Evolutionary conservation across 2,888 invertebrate genomes (phyloP), one percentile per base, ranked within the genome.

Genomic region (Antheraea yamamai): DNA sequence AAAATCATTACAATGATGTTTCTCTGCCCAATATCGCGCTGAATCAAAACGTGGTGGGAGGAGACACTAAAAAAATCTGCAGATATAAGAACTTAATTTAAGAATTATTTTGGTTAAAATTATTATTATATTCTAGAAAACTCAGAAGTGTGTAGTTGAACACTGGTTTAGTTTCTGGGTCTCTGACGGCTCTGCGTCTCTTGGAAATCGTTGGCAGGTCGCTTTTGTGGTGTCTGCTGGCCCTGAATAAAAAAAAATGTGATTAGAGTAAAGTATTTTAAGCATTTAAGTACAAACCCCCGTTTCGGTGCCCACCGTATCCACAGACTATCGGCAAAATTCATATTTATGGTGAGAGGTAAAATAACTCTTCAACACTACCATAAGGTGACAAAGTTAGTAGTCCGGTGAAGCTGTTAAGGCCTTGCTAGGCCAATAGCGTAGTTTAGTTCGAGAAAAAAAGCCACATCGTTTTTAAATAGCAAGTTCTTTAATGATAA

Each of bases 81-180:
- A 77, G 78, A 70, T 72, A 51, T 61, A 39, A 75, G 68, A 39
- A 72, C 74, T 72, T 64, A 73, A 55, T 73, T 39, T 39, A 72
- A 75, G 68, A 70, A 79, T 77, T 75, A 75, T 79, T 81, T 81
- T 79, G 77, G 79, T 80, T 76, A 78, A 77, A 72, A 79, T 79
- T 61, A 75, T n/a, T 72, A 47, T 30, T 72, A 47, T 58, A 20
- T n/a, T 71, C 70, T 72, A 80, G 80, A 79, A 79, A 30, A 76
- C 81, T 78, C 78, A 78, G 82, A 81, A 73, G 73, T 10, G 75
- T 77, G 73, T 20, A 66, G 7, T 73, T 8, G 7, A n/a, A 70
- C 12, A 70, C 12, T n/a, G 73, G 55, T 74, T 88, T 88, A 93
- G 86, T 92, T 93, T 82, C 91, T 92, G 74, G 87, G 85, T 80